Evolutionary conservation across 2,797 vertebrate genomes (phyloP), one percentile per base, ranked within the genome.

Genomic region (Iguana delicatissima): DNA sequence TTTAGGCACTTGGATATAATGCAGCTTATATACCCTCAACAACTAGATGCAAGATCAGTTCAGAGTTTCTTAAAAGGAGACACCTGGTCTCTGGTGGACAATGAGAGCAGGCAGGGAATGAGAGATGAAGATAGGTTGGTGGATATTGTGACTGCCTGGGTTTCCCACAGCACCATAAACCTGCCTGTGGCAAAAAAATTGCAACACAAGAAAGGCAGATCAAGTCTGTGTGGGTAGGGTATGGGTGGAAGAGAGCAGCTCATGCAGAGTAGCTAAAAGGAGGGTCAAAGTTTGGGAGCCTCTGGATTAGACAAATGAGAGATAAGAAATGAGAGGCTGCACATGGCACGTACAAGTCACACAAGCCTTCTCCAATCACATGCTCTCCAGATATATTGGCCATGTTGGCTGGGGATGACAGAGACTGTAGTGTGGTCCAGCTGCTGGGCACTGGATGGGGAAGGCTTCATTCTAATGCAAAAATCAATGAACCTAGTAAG

Each of bases 161-260:
- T 83, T 90, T 76, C 89, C 26, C 46, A 12, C 22, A 4, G n/a
- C 14, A 77, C 32, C 1, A 32, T 83, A 50, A 67, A 38, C 22
- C 46, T 87, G 50, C 80, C 72, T 83, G 57, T 83, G 72, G 89
- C 85, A 87, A 87, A 46, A 29, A 69, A 26, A 32, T 83, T 90
- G 89, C 72, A 90, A 87, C 80, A 83, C 35, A 52, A 69, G 10
- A 87, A 73, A 73, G 57, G 80, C 79, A 86, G 22, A 42, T 29
- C 82, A n/a, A 83, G 59, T 42, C 46, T 87, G 72, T 76, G 85
- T 82, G 72, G 85, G 46, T 42, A 90, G 89, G 35, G 20, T 12
- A 8, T 82, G 72, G 46, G 57, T 32, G 67, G 79, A 80, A 29
- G 26, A 82, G n/a, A 59, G 20, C 42, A 64, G 72, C 69, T 87